A percentile compares a stretch with the other conserved stretches of the same genome.
Evolutionary conservation across 1,140 invertebrate genomes (phyloP).

Genomic region (Hyles euphorbiae): DNA sequence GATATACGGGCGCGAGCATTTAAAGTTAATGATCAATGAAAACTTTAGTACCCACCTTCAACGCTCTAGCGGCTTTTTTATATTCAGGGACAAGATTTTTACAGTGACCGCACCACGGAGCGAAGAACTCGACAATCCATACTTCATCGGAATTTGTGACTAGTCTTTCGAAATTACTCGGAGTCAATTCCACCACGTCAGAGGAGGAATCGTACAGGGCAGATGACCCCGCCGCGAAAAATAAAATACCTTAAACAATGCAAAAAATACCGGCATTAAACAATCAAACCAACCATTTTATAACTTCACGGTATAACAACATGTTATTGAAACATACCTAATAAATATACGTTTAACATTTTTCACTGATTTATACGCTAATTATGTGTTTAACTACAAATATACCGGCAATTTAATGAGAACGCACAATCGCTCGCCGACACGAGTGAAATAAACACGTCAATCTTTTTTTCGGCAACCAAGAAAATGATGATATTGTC

Average conservation of each 20-base stretch:
- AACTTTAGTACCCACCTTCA: slow-evolving; percentile 80
- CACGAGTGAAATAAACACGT: slow-evolving; percentile 54
- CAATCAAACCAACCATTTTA: slow-evolving; percentile 23
- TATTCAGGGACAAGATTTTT: slow-evolving; percentile 90
- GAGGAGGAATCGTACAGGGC: slow-evolving; percentile 88
- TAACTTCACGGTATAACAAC: slow-evolving; percentile 37
- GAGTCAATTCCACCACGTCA: slow-evolving; percentile 94
- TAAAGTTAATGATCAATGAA: no score
- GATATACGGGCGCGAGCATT: no score
- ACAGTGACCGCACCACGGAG: slow-evolving; percentile 95
- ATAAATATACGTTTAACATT: slow-evolving; percentile 47
- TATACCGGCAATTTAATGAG: slow-evolving; percentile 18
- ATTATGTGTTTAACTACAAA: slow-evolving; percentile 22
- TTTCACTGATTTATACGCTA: slow-evolving; percentile 32
- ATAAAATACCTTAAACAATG: slow-evolving; percentile 49
- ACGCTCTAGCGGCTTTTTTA: slow-evolving; percentile 89
- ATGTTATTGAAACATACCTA: slow-evolving; percentile 63
- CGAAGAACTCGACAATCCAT: slow-evolving; percentile 97
- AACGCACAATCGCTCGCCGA: slow-evolving; percentile 15
- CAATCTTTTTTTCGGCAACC: slow-evolving; percentile 46
- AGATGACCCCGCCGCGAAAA: slow-evolving; percentile 62
- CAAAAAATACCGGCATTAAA: slow-evolving; percentile 36
- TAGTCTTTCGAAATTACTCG: slow-evolving; percentile 91
- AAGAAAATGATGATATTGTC: slow-evolving; percentile 51
- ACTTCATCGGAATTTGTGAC: slow-evolving; percentile 91